Percentiles rank a stretch among this genome's conserved stretches.
phyloP scores from a whole-genome alignment of 2,113 vertebrate species.

The Phyllopteryx taeniolatus region DNA sequence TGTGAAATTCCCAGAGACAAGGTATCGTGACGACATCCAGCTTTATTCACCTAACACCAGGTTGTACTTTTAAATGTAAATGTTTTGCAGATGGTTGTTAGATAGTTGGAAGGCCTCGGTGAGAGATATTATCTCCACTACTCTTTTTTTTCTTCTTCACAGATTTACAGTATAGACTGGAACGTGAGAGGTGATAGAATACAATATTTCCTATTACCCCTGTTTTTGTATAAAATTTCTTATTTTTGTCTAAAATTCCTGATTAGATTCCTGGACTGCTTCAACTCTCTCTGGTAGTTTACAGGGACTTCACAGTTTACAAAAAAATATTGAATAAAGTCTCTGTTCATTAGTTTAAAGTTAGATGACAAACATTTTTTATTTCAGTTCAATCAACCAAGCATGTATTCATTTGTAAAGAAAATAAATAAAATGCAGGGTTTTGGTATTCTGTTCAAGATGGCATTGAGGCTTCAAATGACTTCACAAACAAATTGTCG shows the following conservation, averaged over 20 bases:
- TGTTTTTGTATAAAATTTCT: background rate
- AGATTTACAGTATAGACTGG: background rate
- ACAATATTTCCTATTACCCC: background rate
- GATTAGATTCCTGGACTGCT: too few relatives aligned
- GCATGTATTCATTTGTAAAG: background rate
- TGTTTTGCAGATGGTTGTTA: constrained; percentile 27
- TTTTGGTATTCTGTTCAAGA: background rate
- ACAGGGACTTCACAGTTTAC: background rate
- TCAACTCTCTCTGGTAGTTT: background rate
- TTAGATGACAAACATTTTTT: too few relatives aligned
- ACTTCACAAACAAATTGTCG: background rate
- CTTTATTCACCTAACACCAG: background rate
- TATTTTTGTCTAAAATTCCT: background rate
- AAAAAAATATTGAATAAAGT: background rate
- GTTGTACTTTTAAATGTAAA: constrained; percentile 33
- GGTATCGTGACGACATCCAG: constrained; percentile 11
- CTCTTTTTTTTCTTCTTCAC: background rate
- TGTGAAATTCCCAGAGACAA: background rate
- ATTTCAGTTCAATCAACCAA: background rate
- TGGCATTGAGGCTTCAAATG: background rate
- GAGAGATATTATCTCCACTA: background rate
- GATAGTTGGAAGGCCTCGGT: background rate
- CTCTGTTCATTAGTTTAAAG: background rate
- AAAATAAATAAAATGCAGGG: background rate
- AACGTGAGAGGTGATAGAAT: background rate